Percentiles rank a stretch among this genome's conserved stretches.
These are phyloP conservation scores for Triplophysa dalaica DNA, from an alignment of 2,113 vertebrate species.

Conservation along the genomic window DNA sequence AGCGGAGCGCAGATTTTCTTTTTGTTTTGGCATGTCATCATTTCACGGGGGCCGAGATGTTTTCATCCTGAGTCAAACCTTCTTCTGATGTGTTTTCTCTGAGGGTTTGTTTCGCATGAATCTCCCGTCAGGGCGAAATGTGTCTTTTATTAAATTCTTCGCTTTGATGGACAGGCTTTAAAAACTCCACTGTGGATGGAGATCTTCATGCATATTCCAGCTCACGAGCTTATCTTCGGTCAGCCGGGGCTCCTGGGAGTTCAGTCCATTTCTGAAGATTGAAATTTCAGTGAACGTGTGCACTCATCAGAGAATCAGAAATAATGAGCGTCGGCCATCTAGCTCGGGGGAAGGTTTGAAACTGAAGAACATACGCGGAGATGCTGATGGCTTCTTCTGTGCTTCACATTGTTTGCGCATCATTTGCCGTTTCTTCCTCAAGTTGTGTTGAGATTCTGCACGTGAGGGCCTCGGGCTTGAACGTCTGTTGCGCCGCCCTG, in stretches of 20 bases:
- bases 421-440: not conserved
- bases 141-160: conserved; percentile 22
- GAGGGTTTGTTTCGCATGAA: conserved; percentile 23
- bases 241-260: not conserved
- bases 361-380: not conserved
- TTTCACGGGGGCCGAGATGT: too few species aligned
- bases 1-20: too few species aligned
- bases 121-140: conserved; percentile 18
- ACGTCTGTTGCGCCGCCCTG: not conserved
- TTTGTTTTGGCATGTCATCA: too few species aligned
- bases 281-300: not conserved
- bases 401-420: not conserved
- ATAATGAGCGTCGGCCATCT: not conserved
- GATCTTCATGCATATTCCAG: conserved; percentile 15
- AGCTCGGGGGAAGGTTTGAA: not conserved
- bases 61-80: not conserved
- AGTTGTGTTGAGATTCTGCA: not conserved
- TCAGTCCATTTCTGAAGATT: not conserved
- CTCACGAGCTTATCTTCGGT: not conserved
- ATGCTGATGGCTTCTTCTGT: not conserved
- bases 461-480: not conserved
- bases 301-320: not conserved
- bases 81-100: not conserved
- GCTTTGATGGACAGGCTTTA: conserved; percentile 21
- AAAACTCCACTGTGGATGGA: not conserved